Evolutionary conservation across 2,888 invertebrate species (phyloP), one percentile per base, ranked within the genome.

Genomic region (Doris montereyensis): DNA sequence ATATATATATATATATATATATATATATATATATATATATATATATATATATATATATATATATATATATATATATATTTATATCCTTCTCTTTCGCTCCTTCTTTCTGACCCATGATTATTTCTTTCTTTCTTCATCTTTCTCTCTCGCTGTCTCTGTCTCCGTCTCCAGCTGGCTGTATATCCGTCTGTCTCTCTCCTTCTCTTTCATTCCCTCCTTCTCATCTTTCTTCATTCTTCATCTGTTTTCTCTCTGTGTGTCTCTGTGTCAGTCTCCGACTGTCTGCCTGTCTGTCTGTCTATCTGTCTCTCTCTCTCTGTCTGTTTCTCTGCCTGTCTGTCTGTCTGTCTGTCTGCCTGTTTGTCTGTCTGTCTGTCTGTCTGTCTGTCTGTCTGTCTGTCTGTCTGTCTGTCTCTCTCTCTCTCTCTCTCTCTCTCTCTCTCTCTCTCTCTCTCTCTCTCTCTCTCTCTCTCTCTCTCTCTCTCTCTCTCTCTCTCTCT

Each of bases 361-460:
- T n/a, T n/a, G n/a, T n/a, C 34, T 52, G 57, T 73, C 52, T 52
- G 30, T 73, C 73, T 73, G 30, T 76, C 67, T 76, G 34, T 67
- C 67, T 76, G 67, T 76, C 67, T 67, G 41, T 76, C 67, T 76
- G 41, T 41, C 67, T 76, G 67, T 76, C 35, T 67, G 41, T 76
- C 67, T 76, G 24, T 41, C 67, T 76, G 28, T 76, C 67, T 67
- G 41, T 67, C 67, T 76, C 67, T 67, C 67, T 67, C 65, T 76
- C 67, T 76, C 41, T 67, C 67, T 76, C 67, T 76, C 52, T 76
- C 76, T 76, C 67, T 67, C 67, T 76, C 67, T 76, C 35, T 67
- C 67, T 67, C 67, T 67, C 24, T 65, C 65, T 76, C 76, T 67
- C 65, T 65, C 21, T 76, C 76, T 76, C 65, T 65, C 67, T 76